phyloP scores from a whole-genome alignment of 2,888 invertebrate species.

The Augiades crinisus region DNA sequence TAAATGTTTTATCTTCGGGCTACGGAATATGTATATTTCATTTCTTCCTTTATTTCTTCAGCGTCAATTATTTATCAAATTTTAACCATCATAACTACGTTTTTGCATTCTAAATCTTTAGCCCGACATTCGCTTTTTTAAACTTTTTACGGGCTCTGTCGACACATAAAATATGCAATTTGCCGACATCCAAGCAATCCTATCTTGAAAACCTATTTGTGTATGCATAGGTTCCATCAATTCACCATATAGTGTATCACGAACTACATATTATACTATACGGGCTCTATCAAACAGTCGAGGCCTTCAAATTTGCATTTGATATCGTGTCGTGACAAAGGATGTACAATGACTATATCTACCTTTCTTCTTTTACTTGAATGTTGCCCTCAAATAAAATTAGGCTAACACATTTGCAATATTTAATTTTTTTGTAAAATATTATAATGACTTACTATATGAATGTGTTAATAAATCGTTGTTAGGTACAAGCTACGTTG shows the following conservation, averaged over 20 bases:
- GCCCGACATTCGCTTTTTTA: neutral
- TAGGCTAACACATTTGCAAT: no score
- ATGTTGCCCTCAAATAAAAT: no score
- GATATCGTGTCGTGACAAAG: neutral
- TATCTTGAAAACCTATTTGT: neutral
- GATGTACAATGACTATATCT: neutral
- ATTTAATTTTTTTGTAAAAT: no score
- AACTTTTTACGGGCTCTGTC: neutral
- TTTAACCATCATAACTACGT: neutral
- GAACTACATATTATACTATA: conserved; percentile 10
- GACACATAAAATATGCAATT: neutral
- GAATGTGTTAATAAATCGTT: no score
- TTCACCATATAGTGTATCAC: neutral
- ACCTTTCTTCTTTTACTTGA: neutral
- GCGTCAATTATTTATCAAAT: neutral
- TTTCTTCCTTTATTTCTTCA: conserved; percentile 1
- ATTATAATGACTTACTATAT: no score
- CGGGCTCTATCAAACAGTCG: conserved; percentile 15
- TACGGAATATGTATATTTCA: neutral
- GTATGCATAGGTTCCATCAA: conserved; percentile 8
- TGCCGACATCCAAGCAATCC: neutral
- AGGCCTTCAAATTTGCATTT: conserved; percentile 17
- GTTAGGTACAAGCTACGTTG: no score
- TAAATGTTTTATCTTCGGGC: conserved; percentile 4
- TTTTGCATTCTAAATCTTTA: neutral